Evolutionary conservation across 2,797 vertebrate species (phyloP).

Genomic region (Falco concolor): DNA sequence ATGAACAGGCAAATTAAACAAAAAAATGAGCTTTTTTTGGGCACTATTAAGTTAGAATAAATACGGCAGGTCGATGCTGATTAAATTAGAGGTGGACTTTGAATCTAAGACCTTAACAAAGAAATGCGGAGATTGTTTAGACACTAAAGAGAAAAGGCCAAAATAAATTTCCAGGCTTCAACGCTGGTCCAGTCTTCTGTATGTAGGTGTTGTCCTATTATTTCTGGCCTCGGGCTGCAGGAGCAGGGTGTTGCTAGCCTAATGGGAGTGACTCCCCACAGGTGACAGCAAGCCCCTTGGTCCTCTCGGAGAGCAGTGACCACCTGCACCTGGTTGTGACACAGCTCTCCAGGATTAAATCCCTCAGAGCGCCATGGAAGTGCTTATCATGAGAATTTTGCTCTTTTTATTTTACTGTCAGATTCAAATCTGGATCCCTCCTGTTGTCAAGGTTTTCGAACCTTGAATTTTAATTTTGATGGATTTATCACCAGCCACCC

Average conservation of each 20-base stretch:
- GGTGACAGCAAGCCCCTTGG: background rate
- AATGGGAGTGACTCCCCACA: background rate
- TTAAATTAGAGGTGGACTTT: background rate
- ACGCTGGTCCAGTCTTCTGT: background rate
- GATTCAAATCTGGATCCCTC: conserved; percentile 20
- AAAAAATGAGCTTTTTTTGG: background rate
- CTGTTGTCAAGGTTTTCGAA: conserved; percentile 28
- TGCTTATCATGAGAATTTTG: background rate
- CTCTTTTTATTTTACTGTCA: conserved; percentile 49
- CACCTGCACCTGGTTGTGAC: background rate
- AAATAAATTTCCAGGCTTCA: background rate
- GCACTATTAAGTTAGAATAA: background rate
- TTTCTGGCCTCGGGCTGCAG: background rate
- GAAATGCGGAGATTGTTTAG: background rate
- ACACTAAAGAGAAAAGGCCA: background rate
- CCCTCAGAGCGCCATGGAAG: background rate
- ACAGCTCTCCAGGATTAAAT: background rate
- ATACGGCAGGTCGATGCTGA: background rate
- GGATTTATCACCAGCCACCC: conserved; percentile 35
- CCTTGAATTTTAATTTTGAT: conserved; percentile 52
- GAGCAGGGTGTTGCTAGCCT: background rate
- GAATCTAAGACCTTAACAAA: background rate
- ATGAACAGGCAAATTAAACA: background rate
- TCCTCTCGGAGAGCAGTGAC: background rate
- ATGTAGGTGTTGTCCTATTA: background rate